Evolutionary conservation across 2,797 vertebrate genomes (phyloP).

Genomic region (Chelidonichthys spinosus): DNA sequence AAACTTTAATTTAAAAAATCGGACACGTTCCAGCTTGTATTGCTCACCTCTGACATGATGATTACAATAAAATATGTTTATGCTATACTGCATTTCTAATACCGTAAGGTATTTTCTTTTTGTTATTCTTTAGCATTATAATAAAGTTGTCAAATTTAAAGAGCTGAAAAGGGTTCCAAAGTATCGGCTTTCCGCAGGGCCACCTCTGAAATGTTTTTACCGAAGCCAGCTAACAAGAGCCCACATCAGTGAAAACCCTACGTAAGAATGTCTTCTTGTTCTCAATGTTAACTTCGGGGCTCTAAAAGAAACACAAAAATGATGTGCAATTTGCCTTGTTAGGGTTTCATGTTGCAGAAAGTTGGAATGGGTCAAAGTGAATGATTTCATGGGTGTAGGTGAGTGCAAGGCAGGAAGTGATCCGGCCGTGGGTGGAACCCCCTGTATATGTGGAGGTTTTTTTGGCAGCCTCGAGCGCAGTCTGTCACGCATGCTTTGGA

Average conservation of each 20-base stretch:
- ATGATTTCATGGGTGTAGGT: slow-evolving; percentile 76
- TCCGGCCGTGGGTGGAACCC: slow-evolving; percentile 62
- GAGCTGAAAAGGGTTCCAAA: slow-evolving; percentile 35
- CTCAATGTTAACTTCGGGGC: slow-evolving; percentile 45
- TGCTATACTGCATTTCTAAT: slow-evolving; percentile 14
- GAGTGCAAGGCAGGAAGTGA: slow-evolving; percentile 71
- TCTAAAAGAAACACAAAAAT: slow-evolving; percentile 67
- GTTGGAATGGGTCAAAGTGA: slow-evolving; percentile 70
- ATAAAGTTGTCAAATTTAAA: slow-evolving; percentile 45
- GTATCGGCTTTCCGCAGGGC: slow-evolving; percentile 40
- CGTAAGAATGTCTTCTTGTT: slow-evolving; percentile 57
- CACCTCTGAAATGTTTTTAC: slow-evolving; percentile 9
- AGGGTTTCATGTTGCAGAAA: slow-evolving; percentile 73
- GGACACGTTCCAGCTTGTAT: not conserved
- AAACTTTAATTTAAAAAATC: slow-evolving; percentile 24
- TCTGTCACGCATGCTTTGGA: slow-evolving; percentile 75
- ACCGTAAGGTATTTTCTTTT: slow-evolving; percentile 1
- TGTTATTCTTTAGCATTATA: slow-evolving; percentile 1
- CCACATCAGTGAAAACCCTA: slow-evolving; percentile 44
- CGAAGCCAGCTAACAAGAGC: slow-evolving; percentile 17
- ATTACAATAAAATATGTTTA: slow-evolving; percentile 6
- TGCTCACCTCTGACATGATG: not conserved
- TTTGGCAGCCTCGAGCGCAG: slow-evolving; percentile 68
- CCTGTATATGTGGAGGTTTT: slow-evolving; percentile 55
- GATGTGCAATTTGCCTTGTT: slow-evolving; percentile 75